Evolutionary conservation across 2,888 invertebrate genomes (phyloP).

Genomic region (Philereme vetulata): DNA sequence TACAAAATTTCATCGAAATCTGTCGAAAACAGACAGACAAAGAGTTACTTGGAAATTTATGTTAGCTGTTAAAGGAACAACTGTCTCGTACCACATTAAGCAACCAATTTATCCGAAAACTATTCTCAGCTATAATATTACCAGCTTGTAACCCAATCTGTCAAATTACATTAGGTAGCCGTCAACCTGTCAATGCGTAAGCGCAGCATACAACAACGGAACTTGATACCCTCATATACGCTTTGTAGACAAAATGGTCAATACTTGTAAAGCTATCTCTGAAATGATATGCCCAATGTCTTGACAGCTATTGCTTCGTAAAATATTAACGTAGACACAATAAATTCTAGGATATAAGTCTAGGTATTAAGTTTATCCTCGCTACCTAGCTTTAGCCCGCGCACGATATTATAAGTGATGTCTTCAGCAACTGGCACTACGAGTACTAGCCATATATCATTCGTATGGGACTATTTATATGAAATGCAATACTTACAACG

Average conservation of each 20-base stretch:
- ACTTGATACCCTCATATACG: slow-evolving; percentile 13
- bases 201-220: slow-evolving; percentile 15
- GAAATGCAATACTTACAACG: no score
- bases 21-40: no score
- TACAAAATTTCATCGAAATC: no score
- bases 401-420: not conserved
- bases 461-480: no score
- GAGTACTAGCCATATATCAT: not conserved
- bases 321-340: not conserved
- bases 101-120: no score
- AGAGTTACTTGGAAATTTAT: no score
- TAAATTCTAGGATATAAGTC: not conserved
- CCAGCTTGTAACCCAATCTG: slow-evolving; percentile 15
- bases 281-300: slow-evolving; percentile 48
- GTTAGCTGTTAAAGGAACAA: no score
- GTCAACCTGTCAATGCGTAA: slow-evolving; percentile 21
- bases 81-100: no score
- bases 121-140: slow-evolving; percentile 5
- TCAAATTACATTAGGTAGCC: slow-evolving; percentile 20
- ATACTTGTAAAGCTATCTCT: slow-evolving; percentile 11
- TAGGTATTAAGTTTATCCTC: no score
- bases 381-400: no score
- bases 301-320: slow-evolving; percentile 42
- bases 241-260: slow-evolving; percentile 19
- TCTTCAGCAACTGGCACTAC: not conserved